A percentile compares a stretch with the other conserved stretches of the same genome.
Evolutionary conservation across 1,140 invertebrate genomes (phyloP).

Genomic region (Ctenoplectra terminalis): DNA sequence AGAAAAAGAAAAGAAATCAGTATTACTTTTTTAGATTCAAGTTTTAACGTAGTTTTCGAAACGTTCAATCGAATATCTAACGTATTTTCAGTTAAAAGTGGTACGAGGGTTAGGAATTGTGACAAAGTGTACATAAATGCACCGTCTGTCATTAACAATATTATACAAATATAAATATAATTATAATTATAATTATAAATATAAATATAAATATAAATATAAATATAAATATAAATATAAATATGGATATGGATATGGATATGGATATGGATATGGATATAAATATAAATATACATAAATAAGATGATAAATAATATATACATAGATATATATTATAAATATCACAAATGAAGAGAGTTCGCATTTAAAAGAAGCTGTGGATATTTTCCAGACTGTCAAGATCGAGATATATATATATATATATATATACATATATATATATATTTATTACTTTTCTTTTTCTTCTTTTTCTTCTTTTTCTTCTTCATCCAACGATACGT

Average conservation of each 20-base stretch:
- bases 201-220: too few relatives aligned
- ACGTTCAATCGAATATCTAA: slow-evolving; percentile 18
- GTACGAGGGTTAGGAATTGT: slow-evolving; percentile 76
- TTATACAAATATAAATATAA: slow-evolving; percentile 77
- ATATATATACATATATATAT: too few relatives aligned
- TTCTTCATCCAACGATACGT: slow-evolving; percentile 23
- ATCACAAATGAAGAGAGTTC: slow-evolving; percentile 62
- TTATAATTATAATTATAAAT: too few relatives aligned
- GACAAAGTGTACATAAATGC: slow-evolving; percentile 81
- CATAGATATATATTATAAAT: slow-evolving; percentile 71
- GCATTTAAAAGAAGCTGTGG: slow-evolving; percentile 57
- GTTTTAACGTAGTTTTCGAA: background rate
- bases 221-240: slow-evolving; percentile 68
- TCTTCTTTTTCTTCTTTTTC: slow-evolving; percentile 43
- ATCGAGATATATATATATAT: too few relatives aligned
- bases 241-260: slow-evolving; percentile 63
- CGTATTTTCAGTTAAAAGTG: slow-evolving; percentile 47
- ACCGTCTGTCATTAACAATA: slow-evolving; percentile 78
- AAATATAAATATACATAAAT: slow-evolving; percentile 65
- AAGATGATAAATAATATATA: slow-evolving; percentile 68
- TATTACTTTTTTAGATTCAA: slow-evolving; percentile 2
- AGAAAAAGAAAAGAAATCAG: background rate
- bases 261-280: slow-evolving; percentile 65
- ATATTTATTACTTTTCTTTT: too few relatives aligned
- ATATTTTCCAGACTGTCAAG: slow-evolving; percentile 68